phyloP scores from a whole-genome alignment of 1,140 invertebrate genomes.

The Dufourea novaeangliae region DNA sequence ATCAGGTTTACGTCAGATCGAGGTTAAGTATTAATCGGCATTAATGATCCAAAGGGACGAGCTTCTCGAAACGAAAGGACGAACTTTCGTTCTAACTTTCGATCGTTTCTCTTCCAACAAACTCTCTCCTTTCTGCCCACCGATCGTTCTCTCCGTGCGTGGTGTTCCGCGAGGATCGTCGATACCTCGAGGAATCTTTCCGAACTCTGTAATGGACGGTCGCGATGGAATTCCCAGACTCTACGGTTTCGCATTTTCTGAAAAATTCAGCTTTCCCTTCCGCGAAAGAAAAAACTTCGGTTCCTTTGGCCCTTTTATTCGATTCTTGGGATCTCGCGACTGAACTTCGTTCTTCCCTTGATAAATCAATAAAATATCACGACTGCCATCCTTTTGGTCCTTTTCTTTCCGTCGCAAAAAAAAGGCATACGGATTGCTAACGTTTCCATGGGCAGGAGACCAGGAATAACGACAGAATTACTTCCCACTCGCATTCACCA shows the following conservation, averaged over 20 bases:
- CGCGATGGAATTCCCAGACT: background rate
- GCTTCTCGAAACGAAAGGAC: background rate
- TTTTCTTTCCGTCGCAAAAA: too few species aligned
- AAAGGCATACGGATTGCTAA: too few species aligned
- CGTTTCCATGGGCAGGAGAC: too few species aligned
- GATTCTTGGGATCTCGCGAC: background rate
- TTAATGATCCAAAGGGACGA: background rate
- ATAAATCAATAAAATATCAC: slow-evolving; percentile 2
- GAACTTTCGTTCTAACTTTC: background rate
- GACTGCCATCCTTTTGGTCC: too few species aligned
- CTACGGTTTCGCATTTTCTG: background rate
- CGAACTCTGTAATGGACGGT: background rate
- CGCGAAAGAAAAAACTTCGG: too few species aligned
- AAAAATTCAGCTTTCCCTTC: background rate
- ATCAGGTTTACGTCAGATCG: background rate
- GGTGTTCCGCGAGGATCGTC: background rate
- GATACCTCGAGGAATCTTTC: background rate
- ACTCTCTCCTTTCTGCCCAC: too few species aligned
- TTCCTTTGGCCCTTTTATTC: background rate
- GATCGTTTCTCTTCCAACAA: background rate
- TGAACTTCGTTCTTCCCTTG: background rate
- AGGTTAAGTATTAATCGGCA: background rate
- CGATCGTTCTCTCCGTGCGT: background rate
- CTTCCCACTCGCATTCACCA: too few species aligned
- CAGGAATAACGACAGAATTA: too few species aligned